Evolutionary conservation across 2,113 vertebrate genomes (phyloP).

Genomic region (Bos indicus): DNA sequence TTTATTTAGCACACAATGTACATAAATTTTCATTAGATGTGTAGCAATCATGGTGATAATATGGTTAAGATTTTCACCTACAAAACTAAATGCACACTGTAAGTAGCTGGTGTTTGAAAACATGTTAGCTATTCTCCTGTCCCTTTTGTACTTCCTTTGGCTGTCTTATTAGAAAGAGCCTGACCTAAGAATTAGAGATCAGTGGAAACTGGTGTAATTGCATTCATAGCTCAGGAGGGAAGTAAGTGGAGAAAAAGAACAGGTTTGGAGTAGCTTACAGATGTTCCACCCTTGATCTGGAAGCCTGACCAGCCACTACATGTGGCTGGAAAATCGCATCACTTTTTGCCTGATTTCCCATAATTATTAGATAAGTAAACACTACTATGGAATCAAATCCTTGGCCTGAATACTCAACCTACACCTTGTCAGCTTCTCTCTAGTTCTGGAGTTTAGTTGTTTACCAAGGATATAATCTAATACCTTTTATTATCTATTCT

Average conservation of each 20-base stretch:
- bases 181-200: not conserved
- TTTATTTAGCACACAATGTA: not conserved
- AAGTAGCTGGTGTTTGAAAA: not conserved
- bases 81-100: not conserved
- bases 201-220: not conserved
- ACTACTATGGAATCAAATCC: not conserved
- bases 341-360: not conserved
- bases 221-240: not conserved
- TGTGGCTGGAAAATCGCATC: not conserved
- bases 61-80: not conserved
- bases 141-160: not conserved
- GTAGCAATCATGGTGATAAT: not conserved
- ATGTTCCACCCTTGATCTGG: not conserved
- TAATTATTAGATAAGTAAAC: not conserved
- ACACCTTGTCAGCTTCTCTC: not conserved
- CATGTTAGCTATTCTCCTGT: not conserved
- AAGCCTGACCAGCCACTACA: not conserved
- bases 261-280: not conserved
- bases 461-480: not conserved
- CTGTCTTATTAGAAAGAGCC: not conserved
- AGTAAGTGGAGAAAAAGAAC: not conserved
- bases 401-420: not conserved
- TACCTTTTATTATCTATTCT: not conserved
- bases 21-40: not conserved
- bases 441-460: not conserved